These are phyloP conservation scores for Zaprionus lachaisei DNA, from an alignment of 1,140 invertebrate species.

Conservation along the genomic window DNA sequence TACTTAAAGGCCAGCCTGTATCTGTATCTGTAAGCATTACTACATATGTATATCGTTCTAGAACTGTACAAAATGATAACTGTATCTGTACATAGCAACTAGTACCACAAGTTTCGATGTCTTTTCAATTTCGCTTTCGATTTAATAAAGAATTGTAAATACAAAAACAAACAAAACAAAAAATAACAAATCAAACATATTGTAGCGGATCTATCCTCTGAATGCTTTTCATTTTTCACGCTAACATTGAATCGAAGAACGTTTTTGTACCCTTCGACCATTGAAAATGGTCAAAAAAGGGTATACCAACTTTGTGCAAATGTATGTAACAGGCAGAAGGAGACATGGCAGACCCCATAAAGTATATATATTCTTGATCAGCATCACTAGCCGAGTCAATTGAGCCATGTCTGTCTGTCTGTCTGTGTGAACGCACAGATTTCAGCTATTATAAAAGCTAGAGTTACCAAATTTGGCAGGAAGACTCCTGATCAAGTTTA, in stretches of 20 bases:
- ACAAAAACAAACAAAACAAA: neutral
- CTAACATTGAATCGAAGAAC: neutral
- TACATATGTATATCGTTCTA: slow-evolving; percentile 17
- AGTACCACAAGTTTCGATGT: neutral
- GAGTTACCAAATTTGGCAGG: no score
- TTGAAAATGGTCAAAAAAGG: no score
- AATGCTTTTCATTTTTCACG: slow-evolving; percentile 4
- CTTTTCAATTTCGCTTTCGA: slow-evolving; percentile 63
- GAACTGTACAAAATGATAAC: slow-evolving; percentile 57
- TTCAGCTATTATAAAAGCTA: no score
- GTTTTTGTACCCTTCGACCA: neutral
- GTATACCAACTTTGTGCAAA: no score
- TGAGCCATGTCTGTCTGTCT: no score
- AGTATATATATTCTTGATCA: no score
- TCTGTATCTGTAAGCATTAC: slow-evolving; percentile 12
- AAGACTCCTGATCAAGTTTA: no score
- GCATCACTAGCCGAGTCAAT: no score
- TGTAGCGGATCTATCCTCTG: neutral
- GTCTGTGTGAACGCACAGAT: no score
- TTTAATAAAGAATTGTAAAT: slow-evolving; percentile 30
- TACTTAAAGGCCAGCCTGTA: slow-evolving; percentile 62
- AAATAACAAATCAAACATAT: neutral
- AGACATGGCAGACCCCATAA: no score
- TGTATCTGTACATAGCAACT: slow-evolving; percentile 10
- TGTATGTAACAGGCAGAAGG: no score